These are phyloP conservation scores for Leuciscus idus DNA, from an alignment of 2,113 vertebrate genomes.

Conservation along the genomic window DNA sequence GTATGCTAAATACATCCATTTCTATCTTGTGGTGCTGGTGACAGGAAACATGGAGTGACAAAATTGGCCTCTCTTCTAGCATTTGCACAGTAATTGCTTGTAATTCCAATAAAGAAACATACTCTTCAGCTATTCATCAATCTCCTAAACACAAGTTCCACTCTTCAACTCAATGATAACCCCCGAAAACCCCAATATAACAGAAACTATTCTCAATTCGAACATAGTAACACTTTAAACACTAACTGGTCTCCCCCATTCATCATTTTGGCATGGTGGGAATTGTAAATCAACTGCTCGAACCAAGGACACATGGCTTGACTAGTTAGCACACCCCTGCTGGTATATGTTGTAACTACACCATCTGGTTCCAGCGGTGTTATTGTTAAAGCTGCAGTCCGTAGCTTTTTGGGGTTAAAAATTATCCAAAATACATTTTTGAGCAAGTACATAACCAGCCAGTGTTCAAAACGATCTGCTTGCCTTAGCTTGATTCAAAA, in stretches of 20 bases:
- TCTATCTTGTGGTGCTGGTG: neutral
- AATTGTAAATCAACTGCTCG: neutral
- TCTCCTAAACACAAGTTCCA: neutral
- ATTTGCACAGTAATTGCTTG: neutral
- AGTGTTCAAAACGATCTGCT: no score
- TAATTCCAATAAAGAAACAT: neutral
- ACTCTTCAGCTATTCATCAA: neutral
- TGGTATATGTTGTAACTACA: neutral
- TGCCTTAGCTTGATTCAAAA: no score
- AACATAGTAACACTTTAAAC: neutral
- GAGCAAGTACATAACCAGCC: no score
- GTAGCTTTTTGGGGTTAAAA: no score
- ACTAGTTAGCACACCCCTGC: neutral
- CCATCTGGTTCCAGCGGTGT: neutral
- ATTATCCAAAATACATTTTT: no score
- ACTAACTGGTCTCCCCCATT: neutral
- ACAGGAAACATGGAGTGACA: neutral
- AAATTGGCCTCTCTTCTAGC: neutral
- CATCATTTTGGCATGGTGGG: neutral
- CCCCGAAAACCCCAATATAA: neutral
- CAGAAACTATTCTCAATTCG: neutral
- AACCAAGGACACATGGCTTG: neutral
- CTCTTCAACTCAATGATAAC: neutral
- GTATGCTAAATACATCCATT: neutral
- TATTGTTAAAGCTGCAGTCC: neutral